Evolutionary conservation across 1,140 invertebrate species (phyloP).

Genomic region (Heliconius hewitsoni): DNA sequence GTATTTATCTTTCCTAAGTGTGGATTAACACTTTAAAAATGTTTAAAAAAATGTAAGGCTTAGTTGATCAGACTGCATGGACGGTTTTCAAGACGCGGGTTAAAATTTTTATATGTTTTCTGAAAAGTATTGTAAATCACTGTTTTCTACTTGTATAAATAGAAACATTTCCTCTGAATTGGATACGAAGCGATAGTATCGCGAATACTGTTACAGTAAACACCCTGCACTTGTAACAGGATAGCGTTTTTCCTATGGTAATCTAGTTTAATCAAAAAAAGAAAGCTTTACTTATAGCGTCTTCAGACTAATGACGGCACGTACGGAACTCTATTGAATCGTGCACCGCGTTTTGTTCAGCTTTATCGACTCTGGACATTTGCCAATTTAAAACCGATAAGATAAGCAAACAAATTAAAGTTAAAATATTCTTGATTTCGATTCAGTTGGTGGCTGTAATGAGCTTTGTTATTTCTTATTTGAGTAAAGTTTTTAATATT

Average conservation of each 20-base stretch:
- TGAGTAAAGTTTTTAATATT: neutral
- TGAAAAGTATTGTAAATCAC: no score
- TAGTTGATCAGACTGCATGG: no score
- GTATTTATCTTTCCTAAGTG: no score
- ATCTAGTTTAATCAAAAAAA: slow-evolving; percentile 30
- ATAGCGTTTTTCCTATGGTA: slow-evolving; percentile 13
- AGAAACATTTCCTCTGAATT: no score
- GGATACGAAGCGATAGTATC: no score
- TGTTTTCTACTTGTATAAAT: no score
- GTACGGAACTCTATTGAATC: slow-evolving; percentile 2
- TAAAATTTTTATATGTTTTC: no score
- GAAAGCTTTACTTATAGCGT: slow-evolving; percentile 16
- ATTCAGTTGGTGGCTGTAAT: slow-evolving; percentile 5
- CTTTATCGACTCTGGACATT: neutral
- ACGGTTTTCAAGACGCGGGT: no score
- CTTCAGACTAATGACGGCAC: slow-evolving; percentile 22
- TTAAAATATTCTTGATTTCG: slow-evolving; percentile 7
- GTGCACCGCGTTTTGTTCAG: slow-evolving; percentile 10
- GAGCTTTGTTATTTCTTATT: slow-evolving; percentile 1
- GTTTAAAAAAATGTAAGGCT: no score
- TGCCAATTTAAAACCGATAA: slow-evolving; percentile 5
- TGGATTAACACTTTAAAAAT: no score
- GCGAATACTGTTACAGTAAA: no score
- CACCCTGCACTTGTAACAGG: no score
- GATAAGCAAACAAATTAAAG: slow-evolving; percentile 8